These are phyloP conservation scores for Chauna torquata DNA, from an alignment of 2,113 vertebrate genomes.

Conservation along the genomic window DNA sequence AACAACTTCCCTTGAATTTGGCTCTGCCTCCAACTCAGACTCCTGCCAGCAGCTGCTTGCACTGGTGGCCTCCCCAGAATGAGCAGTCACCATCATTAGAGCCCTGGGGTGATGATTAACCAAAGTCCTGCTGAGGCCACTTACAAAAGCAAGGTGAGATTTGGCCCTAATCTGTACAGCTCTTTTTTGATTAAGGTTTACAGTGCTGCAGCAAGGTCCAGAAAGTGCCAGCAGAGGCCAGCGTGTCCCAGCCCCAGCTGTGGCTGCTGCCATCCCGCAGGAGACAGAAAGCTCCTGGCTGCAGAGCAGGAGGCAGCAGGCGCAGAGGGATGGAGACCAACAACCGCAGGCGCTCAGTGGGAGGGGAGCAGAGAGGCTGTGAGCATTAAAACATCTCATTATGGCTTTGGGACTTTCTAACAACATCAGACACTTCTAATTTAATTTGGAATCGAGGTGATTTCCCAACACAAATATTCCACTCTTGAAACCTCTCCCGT, in stretches of 20 bases:
- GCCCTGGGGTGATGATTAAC: not conserved
- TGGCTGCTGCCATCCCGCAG: not conserved
- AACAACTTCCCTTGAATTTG: not conserved
- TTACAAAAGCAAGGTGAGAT: not conserved
- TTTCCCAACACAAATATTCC: not conserved
- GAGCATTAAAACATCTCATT: not conserved
- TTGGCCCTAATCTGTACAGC: not conserved
- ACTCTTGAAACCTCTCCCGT: not conserved
- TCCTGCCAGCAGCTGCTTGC: not conserved
- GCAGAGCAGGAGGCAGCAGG: not conserved
- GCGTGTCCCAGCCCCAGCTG: accelerated
- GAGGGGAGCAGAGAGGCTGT: not conserved
- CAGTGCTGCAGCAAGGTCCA: not conserved
- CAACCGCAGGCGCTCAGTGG: accelerated
- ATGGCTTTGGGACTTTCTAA: not conserved
- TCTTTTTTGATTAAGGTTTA: not conserved
- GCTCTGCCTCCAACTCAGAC: not conserved
- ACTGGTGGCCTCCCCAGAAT: not conserved
- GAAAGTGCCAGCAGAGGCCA: not conserved
- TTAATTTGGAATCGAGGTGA: not conserved
- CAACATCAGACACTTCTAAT: not conserved
- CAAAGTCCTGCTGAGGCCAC: not conserved
- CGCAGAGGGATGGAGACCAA: not conserved
- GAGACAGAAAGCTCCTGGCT: not conserved
- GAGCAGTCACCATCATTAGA: not conserved